phyloP scores from a whole-genome alignment of 1,140 invertebrate species.

The Samia ricini region DNA sequence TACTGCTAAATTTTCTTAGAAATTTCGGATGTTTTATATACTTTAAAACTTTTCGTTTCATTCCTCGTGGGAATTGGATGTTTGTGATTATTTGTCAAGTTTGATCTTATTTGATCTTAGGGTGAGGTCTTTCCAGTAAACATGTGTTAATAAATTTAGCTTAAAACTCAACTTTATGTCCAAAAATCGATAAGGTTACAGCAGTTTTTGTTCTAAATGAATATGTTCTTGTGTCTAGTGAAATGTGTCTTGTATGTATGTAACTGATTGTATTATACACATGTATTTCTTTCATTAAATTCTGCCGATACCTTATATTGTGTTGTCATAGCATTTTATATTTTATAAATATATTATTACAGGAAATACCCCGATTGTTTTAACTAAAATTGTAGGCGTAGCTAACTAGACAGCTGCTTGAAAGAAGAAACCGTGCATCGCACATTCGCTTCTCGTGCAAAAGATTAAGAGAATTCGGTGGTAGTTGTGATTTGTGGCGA shows the following conservation, averaged over 20 bases:
- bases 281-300: neutral
- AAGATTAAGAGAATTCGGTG: slow-evolving; percentile 67
- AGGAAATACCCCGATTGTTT: slow-evolving; percentile 58
- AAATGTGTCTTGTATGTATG: neutral
- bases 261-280: no score
- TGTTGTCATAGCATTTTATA: neutral
- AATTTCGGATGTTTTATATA: slow-evolving; percentile 15
- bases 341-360: slow-evolving; percentile 31
- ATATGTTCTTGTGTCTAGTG: neutral
- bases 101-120: slow-evolving; percentile 68
- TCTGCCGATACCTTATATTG: slow-evolving; percentile 9
- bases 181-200: neutral
- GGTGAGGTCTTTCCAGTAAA: slow-evolving; percentile 61
- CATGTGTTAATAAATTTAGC: neutral
- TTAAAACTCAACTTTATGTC: slow-evolving; percentile 7
- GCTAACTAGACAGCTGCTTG: slow-evolving; percentile 75
- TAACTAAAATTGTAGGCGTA: slow-evolving; percentile 71
- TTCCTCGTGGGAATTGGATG: slow-evolving; percentile 74
- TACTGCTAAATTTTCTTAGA: slow-evolving; percentile 36
- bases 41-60: slow-evolving; percentile 70
- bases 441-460: slow-evolving; percentile 76
- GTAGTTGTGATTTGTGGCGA: slow-evolving; percentile 66
- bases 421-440: slow-evolving; percentile 76
- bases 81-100: slow-evolving; percentile 47
- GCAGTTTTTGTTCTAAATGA: neutral